Evolutionary conservation across 2,888 invertebrate genomes (phyloP).

Genomic region (Acrobasis suavella): DNA sequence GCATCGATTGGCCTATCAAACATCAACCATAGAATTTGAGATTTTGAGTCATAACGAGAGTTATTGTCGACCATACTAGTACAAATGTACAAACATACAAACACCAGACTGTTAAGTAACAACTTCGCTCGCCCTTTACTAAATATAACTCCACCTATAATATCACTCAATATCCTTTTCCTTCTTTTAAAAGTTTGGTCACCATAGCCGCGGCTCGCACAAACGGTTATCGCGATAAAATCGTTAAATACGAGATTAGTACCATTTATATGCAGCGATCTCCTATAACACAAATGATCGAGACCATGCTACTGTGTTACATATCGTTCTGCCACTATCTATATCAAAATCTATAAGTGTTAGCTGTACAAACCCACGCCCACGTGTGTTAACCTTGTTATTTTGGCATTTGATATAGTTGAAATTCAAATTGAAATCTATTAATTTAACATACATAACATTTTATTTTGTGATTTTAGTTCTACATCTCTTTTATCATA

Average conservation of each 20-base stretch:
- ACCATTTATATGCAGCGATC: conserved; percentile 31
- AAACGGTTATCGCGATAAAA: conserved; percentile 27
- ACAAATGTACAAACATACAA: no score
- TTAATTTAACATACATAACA: no score
- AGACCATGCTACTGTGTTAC: conserved; percentile 10
- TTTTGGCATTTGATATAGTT: not conserved
- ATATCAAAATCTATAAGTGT: not conserved
- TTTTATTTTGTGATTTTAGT: no score
- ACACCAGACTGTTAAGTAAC: no score
- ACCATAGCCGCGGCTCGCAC: conserved; percentile 2
- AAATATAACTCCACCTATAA: no score
- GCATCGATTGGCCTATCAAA: no score
- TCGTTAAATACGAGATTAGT: conserved; percentile 30
- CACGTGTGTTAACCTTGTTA: not conserved
- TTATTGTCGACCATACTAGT: no score
- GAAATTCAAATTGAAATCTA: not conserved
- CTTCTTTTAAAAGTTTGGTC: not conserved
- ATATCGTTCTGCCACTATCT: not conserved
- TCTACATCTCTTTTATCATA: no score
- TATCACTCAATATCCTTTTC: not conserved
- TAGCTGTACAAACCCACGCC: not conserved
- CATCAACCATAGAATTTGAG: no score
- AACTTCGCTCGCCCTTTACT: no score
- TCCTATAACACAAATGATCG: conserved; percentile 27
- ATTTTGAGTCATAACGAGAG: no score